Evolutionary conservation across 1,140 invertebrate genomes (phyloP).

Genomic region (Bombus breviceps): DNA sequence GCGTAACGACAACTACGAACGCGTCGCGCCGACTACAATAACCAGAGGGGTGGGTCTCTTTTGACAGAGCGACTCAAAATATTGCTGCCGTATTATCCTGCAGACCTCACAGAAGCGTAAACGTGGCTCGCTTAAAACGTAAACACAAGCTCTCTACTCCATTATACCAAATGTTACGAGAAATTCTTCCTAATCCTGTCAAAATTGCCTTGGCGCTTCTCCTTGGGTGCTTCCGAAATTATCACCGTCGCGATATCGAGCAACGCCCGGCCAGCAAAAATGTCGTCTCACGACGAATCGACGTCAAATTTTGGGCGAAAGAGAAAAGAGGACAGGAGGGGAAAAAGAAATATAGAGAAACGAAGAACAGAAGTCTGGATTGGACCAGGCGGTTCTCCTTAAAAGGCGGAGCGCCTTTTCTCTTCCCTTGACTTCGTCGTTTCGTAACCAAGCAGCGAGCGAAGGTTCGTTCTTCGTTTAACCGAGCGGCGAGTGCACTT

Average conservation of each 20-base stretch:
- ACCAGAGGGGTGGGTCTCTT: constrained; percentile 37
- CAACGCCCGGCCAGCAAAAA: background rate
- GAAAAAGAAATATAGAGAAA: background rate
- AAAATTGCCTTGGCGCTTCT: background rate
- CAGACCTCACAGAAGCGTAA: constrained; percentile 50
- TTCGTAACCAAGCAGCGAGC: constrained; percentile 51
- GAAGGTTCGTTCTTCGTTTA: constrained; percentile 39
- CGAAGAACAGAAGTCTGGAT: constrained; percentile 13
- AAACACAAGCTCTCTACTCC: too few relatives aligned
- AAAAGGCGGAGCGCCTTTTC: constrained; percentile 54
- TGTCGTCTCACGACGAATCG: background rate
- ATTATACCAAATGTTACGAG: too few relatives aligned
- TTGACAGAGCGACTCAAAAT: constrained; percentile 64
- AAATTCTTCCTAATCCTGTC: background rate
- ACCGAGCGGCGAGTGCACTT: constrained; percentile 28
- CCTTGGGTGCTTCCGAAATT: background rate
- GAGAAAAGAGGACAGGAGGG: too few relatives aligned
- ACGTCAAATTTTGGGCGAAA: constrained; percentile 24
- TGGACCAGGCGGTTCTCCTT: constrained; percentile 50
- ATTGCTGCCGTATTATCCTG: constrained; percentile 56
- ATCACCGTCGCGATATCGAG: background rate
- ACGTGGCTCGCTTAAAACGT: background rate
- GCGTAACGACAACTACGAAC: constrained; percentile 45
- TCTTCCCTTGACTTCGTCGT: constrained; percentile 51
- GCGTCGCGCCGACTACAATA: constrained; percentile 23